Base-by-base conservation (phyloP, 1,140 invertebrate species). In the Leptopilina clavipes region DNA sequence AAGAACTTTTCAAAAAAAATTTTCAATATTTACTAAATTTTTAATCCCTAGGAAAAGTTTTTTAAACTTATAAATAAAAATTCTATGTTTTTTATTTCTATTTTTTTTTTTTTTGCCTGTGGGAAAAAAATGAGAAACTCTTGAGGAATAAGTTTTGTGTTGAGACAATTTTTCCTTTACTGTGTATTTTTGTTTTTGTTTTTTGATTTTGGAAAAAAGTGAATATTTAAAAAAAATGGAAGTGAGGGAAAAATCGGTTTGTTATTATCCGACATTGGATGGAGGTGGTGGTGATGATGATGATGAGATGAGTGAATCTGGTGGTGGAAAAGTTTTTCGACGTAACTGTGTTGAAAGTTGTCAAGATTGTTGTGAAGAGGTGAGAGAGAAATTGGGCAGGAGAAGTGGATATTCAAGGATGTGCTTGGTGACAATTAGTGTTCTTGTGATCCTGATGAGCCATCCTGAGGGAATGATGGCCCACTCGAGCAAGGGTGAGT, bases 401-500 rank as follows among this genome's bases (percentile, higher is more conserved):
- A 17, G 8, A 14, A n/a, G 48, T 59, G 3, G 31, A 59, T 74
- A 43, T 73, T 22, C 22, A 52, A 11, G n/a, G n/a, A 48, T 72
- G 44, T 48, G 19, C 70, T 22, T 54, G 5, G 10, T 71, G 59
- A 19, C 48, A 17, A 71, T 73, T 25, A 17, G 59, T 19, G n/a
- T 19, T 11, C 19, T 79, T 0, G 2, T 76, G 14, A 25, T 79
- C 19, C 37, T 83, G 45, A 73, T 80, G 1, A 19, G 77, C 52
- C 80, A 79, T 18, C 75, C 73, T 25, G 18, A 70, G 14, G 75
- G 70, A 10, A 76, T 74, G 9, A 56, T 71, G 11, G 76, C 73
- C 10, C n/a, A 72, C 45, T 56, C 72, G 18, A 75, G 19, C 19
- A 78, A 73, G 31, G 82, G 82, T 83, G 74, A 81, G 82, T 75